Conservation (phyloP, 2,888 invertebrate genomes). For the Philhelius pedissequus region DNA sequence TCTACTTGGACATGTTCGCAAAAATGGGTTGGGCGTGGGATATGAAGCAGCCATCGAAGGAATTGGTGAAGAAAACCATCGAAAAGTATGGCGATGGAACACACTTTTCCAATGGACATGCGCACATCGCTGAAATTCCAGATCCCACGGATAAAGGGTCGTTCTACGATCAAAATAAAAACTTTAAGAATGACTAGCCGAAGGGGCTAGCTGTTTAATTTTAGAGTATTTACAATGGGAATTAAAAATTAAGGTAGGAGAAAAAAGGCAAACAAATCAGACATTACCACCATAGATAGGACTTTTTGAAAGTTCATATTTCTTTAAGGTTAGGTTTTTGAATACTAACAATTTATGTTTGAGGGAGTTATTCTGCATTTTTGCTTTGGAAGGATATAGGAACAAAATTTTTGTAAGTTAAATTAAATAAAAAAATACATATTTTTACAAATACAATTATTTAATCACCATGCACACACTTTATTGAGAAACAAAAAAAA, state of each 20-base stretch:
- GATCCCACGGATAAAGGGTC: slow-evolving; percentile 71
- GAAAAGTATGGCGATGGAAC: slow-evolving; percentile 79
- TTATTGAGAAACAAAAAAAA: background rate
- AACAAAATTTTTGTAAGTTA: background rate
- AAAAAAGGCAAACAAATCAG: slow-evolving; percentile 10
- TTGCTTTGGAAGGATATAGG: slow-evolving; percentile 4
- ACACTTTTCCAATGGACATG: slow-evolving; percentile 74
- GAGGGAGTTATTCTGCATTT: slow-evolving; percentile 3
- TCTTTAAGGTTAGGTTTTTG: background rate
- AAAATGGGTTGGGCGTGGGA: slow-evolving; percentile 89
- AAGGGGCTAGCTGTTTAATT: background rate
- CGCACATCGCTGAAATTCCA: slow-evolving; percentile 75
- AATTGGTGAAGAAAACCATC: slow-evolving; percentile 81
- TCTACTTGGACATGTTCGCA: slow-evolving; percentile 85
- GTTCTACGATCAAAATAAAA: slow-evolving; percentile 54
- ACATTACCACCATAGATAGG: background rate
- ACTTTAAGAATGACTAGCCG: slow-evolving; percentile 50
- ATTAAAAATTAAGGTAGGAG: slow-evolving; percentile 23
- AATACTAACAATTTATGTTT: background rate
- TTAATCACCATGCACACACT: slow-evolving; percentile 34
- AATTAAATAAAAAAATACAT: background rate
- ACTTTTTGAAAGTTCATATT: background rate
- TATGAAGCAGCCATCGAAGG: slow-evolving; percentile 83
- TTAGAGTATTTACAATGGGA: slow-evolving; percentile 30
- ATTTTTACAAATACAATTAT: slow-evolving; percentile 21